phyloP scores from a whole-genome alignment of 2,888 invertebrate species.

The Amphipoea oculea region DNA sequence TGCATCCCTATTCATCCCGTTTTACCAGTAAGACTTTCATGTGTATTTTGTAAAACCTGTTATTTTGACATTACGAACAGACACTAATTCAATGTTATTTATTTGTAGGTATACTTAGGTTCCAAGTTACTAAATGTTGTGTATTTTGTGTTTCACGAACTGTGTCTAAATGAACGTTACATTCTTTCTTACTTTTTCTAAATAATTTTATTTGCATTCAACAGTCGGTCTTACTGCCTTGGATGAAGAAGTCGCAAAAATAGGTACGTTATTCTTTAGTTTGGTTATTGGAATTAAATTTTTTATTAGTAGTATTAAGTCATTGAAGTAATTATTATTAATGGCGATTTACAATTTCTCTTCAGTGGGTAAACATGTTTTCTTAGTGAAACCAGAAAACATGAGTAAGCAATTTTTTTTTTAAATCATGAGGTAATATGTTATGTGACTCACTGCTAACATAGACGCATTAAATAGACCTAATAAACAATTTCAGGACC shows the following conservation, averaged over 20 bases:
- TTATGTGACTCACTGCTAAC: background rate
- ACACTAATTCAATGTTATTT: no score
- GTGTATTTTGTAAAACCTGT: background rate
- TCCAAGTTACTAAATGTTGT: background rate
- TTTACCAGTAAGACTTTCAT: background rate
- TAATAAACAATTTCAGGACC: conserved; percentile 26
- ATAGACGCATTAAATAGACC: background rate
- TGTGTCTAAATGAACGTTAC: background rate
- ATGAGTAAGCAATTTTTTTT: conserved; percentile 54
- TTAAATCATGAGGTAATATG: background rate
- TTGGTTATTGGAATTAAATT: background rate
- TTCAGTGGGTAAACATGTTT: conserved; percentile 73
- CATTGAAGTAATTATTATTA: background rate
- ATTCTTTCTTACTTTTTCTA: background rate
- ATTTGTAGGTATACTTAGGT: background rate
- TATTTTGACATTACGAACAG: background rate
- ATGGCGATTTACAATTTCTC: conserved; percentile 21
- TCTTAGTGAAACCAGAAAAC: conserved; percentile 57
- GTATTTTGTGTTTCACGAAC: background rate
- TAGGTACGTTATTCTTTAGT: conserved; percentile 71
- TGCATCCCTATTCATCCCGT: no score
- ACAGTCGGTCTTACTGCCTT: conserved; percentile 75
- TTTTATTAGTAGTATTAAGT: background rate
- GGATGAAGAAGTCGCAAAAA: conserved; percentile 84
- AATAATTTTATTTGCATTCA: conserved; percentile 1